Conservation (phyloP, 2,113 vertebrate genomes). For the Nerophis ophidion region DNA sequence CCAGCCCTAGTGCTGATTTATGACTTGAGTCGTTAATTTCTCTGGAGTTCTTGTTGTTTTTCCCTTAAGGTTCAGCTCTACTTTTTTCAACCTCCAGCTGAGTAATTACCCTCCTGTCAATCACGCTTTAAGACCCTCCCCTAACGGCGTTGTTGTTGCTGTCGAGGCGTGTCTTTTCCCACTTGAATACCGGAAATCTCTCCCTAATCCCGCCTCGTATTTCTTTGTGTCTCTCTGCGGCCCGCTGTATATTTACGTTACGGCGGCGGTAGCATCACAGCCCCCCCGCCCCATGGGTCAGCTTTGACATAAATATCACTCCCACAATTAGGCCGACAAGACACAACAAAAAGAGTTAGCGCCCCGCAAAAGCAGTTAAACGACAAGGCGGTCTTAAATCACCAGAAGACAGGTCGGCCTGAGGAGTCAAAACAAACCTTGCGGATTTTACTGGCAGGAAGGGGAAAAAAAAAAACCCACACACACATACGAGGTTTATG, state of each 20-base stretch:
- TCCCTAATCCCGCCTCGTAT: slow-evolving; percentile 41
- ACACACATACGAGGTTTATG: slow-evolving; percentile 28
- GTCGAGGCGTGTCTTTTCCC: too few species aligned
- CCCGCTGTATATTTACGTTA: slow-evolving; percentile 34
- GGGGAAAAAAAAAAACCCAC: slow-evolving; percentile 36
- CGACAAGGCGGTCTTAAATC: slow-evolving; percentile 63
- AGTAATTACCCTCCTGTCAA: too few species aligned
- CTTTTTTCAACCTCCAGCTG: too few species aligned
- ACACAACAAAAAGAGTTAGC: slow-evolving; percentile 17
- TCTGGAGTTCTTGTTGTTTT: too few species aligned
- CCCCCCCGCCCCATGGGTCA: slow-evolving; percentile 17
- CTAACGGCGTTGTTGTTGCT: too few species aligned
- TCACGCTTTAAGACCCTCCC: too few species aligned
- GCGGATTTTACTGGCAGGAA: slow-evolving; percentile 36
- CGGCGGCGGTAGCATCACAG: slow-evolving; percentile 17
- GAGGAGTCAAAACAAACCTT: slow-evolving; percentile 51
- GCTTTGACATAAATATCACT: slow-evolving; percentile 49
- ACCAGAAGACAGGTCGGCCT: slow-evolving; percentile 43
- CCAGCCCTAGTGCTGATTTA: too few species aligned
- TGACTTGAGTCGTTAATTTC: too few species aligned
- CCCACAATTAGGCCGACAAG: slow-evolving; percentile 32
- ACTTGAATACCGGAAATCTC: slow-evolving; percentile 11
- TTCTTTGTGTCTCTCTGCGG: slow-evolving; percentile 35
- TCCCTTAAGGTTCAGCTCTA: too few species aligned
- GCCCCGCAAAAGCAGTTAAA: slow-evolving; percentile 54